These are phyloP conservation scores for Machaerirhynchus nigripectus DNA, from an alignment of 2,113 vertebrate species.

Conservation along the genomic window DNA sequence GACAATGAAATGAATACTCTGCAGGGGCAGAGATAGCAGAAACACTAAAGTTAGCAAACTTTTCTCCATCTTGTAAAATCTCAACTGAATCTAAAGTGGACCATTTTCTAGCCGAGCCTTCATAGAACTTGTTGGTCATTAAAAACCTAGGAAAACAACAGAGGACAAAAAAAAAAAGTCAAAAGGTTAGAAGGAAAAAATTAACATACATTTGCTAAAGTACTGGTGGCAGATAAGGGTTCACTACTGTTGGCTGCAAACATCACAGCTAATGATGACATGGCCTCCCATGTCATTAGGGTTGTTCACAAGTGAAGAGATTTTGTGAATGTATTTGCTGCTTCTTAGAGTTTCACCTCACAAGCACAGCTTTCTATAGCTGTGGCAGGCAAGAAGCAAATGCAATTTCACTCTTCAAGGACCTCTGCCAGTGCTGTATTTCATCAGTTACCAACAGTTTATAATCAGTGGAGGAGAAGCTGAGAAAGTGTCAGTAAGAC, in stretches of 20 bases:
- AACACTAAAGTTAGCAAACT: conserved; percentile 66
- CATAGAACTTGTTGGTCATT: conserved; percentile 71
- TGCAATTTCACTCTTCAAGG: neutral
- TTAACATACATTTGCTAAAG: neutral
- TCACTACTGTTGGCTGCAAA: neutral
- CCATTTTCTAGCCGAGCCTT: conserved; percentile 69
- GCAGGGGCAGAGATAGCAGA: conserved; percentile 74
- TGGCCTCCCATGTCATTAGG: neutral
- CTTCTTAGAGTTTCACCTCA: neutral
- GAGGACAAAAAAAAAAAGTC: neutral
- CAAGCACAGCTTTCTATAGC: neutral
- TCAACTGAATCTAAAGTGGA: conserved; percentile 72
- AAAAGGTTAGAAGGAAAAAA: neutral
- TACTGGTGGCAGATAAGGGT: neutral
- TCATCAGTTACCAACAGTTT: neutral
- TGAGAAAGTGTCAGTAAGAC: neutral
- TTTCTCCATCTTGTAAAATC: conserved; percentile 65
- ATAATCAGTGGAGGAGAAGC: neutral
- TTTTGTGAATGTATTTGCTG: neutral
- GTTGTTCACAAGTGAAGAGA: neutral
- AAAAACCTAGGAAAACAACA: conserved; percentile 71
- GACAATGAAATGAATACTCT: conserved; percentile 82
- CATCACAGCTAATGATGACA: neutral
- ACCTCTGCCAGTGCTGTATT: neutral
- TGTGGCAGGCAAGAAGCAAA: neutral